phyloP scores from a whole-genome alignment of 1,140 invertebrate genomes.

The Caerostris extrusa region DNA sequence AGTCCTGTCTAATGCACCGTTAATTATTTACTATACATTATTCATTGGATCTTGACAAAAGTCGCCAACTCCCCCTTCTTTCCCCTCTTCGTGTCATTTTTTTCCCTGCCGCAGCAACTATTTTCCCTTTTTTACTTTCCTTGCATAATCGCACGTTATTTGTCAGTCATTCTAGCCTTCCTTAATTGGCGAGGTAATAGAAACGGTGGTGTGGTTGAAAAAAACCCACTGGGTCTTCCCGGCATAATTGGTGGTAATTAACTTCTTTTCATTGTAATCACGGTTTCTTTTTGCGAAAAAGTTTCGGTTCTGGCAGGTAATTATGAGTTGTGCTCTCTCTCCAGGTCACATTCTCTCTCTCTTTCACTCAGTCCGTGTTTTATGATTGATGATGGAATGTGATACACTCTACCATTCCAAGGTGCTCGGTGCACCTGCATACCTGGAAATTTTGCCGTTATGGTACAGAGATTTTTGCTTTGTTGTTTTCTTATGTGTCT shows the following conservation, averaged over 20 bases:
- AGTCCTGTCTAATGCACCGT: conserved; percentile 44
- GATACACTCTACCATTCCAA: conserved; percentile 15
- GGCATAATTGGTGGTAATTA: conserved; percentile 68
- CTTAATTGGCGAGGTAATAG: conserved; percentile 48
- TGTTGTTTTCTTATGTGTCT: too few relatives aligned
- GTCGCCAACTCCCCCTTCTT: background rate
- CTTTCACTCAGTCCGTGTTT: background rate
- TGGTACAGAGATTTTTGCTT: too few relatives aligned
- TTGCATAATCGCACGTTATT: conserved; percentile 58
- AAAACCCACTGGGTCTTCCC: background rate
- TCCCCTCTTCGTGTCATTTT: background rate
- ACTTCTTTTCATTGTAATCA: conserved; percentile 65
- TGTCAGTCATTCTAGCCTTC: conserved; percentile 47
- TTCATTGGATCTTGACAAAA: conserved; percentile 41
- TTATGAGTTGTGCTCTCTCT: conserved; percentile 32
- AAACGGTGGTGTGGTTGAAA: background rate
- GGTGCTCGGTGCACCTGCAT: conserved; percentile 34
- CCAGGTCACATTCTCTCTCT: background rate
- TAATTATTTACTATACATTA: conserved; percentile 73
- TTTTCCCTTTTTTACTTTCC: background rate
- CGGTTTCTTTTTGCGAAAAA: conserved; percentile 56
- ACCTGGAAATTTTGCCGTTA: background rate
- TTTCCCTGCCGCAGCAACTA: background rate
- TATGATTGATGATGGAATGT: conserved; percentile 49
- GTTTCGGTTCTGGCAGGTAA: conserved; percentile 41